Percentiles rank a stretch among this genome's conserved stretches.
phyloP scores from a whole-genome alignment of 1,140 invertebrate genomes.

The Drosophila navojoa region DNA sequence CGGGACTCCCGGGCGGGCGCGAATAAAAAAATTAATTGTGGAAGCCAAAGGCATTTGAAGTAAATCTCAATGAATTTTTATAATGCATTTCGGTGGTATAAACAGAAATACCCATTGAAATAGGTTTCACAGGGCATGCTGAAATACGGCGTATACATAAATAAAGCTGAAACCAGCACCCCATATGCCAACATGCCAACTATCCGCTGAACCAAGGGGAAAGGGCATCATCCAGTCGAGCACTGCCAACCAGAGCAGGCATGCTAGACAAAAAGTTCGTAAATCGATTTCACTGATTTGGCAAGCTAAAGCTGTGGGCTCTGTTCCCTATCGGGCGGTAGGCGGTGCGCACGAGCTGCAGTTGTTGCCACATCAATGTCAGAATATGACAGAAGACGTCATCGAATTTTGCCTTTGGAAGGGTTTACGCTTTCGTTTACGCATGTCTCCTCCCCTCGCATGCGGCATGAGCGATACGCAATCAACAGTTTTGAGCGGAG shows the following conservation, averaged over 20 bases:
- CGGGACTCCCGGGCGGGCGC: no score
- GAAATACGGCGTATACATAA: not conserved
- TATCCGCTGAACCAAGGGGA: no score
- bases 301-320: not conserved
- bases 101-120: constrained; percentile 3
- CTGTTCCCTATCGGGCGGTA: no score
- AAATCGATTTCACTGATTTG: not conserved
- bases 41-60: constrained; percentile 14
- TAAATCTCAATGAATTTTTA: constrained; percentile 30
- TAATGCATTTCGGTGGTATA: constrained; percentile 23
- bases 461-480: no score
- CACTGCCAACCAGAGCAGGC: not conserved
- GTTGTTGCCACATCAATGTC: not conserved
- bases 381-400: not conserved
- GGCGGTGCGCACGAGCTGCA: not conserved
- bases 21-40: not conserved
- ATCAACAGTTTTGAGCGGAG: no score
- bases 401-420: not conserved
- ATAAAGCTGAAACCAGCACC: not conserved
- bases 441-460: no score
- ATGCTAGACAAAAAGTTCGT: not conserved
- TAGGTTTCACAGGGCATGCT: not conserved
- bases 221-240: not conserved
- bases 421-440: not conserved
- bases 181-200: no score